Conservation (phyloP, 35 echinoderm and acorn worm species). For the Hemicentrotus pulcherrimus region DNA sequence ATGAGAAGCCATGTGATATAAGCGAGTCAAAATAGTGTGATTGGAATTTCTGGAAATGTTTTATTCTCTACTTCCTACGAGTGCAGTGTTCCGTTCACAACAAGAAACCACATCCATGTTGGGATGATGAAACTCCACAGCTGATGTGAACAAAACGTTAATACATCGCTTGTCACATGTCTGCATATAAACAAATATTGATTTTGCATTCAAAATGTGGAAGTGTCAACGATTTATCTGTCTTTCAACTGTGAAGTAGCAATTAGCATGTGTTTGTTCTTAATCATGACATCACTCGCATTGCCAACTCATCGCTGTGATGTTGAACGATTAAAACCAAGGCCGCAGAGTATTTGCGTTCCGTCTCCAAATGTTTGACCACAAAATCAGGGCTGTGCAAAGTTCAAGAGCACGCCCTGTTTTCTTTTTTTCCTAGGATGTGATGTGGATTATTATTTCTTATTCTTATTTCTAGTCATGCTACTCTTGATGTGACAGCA, state of each 20-base stretch:
- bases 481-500: neutral
- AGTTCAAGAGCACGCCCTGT: constrained; percentile 15
- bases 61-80: neutral
- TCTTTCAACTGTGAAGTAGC: neutral
- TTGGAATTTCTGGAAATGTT: constrained; percentile 7
- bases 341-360: neutral
- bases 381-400: neutral
- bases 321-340: neutral
- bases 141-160: neutral
- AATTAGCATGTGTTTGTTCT: neutral
- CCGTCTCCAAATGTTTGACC: neutral
- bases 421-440: neutral
- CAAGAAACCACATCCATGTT: neutral
- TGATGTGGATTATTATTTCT: constrained; percentile 4
- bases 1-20: neutral
- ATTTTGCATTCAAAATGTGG: neutral
- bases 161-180: neutral
- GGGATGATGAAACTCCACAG: neutral
- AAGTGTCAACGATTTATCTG: neutral
- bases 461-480: neutral
- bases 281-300: neutral
- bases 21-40: neutral
- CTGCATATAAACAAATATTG: neutral
- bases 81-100: neutral
- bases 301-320: neutral